phyloP scores from a whole-genome alignment of 2,888 invertebrate species.

The Hypomecis punctinalis region DNA sequence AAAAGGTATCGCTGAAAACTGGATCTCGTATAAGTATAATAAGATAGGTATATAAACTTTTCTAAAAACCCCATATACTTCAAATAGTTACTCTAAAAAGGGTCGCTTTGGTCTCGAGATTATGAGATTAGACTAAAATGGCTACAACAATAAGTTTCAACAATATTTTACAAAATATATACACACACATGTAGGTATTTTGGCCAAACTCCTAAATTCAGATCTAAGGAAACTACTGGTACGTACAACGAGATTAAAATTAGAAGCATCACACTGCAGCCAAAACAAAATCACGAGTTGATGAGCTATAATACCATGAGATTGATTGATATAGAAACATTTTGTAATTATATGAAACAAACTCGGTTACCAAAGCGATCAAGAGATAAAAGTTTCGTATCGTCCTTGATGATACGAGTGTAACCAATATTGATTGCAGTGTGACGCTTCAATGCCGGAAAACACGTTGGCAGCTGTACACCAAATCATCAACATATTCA shows the following conservation, averaged over 20 bases:
- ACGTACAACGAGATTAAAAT: conserved; percentile 22
- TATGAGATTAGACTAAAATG: conserved; percentile 72
- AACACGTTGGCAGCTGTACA: conserved; percentile 44
- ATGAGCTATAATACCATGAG: not conserved
- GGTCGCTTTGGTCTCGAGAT: conserved; percentile 81
- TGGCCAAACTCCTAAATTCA: conserved; percentile 36
- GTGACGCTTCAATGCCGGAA: conserved; percentile 43
- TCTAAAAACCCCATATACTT: conserved; percentile 76
- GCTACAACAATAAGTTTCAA: conserved; percentile 72
- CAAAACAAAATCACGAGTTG: not conserved
- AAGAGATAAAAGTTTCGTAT: conserved; percentile 12
- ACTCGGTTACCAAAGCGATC: conserved; percentile 8
- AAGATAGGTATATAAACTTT: conserved; percentile 73
- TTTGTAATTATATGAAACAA: not conserved
- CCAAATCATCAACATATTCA: conserved; percentile 30
- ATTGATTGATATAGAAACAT: not conserved
- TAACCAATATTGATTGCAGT: conserved; percentile 46
- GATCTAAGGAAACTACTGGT: conserved; percentile 26
- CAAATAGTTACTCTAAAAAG: conserved; percentile 76
- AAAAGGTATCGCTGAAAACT: conserved; percentile 76
- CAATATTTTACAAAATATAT: conserved; percentile 81
- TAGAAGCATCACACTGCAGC: conserved; percentile 18
- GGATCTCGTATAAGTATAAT: conserved; percentile 73
- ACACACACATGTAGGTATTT: conserved; percentile 52
- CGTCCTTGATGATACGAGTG: conserved; percentile 33